Evolutionary conservation across 1,140 invertebrate genomes (phyloP), one percentile per base, ranked within the genome.

Genomic region (Drosophila athabasca): DNA sequence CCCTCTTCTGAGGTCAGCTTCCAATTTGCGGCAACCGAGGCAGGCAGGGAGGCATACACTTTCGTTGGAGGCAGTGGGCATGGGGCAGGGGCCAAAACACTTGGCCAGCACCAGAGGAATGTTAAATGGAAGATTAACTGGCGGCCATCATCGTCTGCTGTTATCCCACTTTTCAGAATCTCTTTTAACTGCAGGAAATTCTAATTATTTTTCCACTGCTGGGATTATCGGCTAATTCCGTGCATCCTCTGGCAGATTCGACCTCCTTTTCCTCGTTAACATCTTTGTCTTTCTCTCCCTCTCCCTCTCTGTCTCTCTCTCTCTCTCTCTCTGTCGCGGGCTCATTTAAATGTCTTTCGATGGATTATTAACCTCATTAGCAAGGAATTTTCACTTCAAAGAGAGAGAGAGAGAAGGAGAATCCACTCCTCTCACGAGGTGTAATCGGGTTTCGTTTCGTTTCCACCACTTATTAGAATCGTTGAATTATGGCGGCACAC

Each of bases 381-480:
- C 52, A 46, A 79, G 59, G 83, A 71, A 87, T 85, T 83, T 71
- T 39, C 62, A 51, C 35, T 45, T 52, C 44, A 83, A 62, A 51
- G 43, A 43, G 31, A 19, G 26, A 57, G 70, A 22, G 66, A 51
- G 8, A 8, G 2, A 9, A 31, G 4, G 4, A 5, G 24, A 26
- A 8, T 31, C 31, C 29, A 13, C 35, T 35, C 31, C 31, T 11
- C 31, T 39, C 49, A 19, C 45, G 15, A 65, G 57, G 66, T 57
- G 41, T 68, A 70, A 43, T 76, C 61, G 70, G 58, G 35, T 68
- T 84, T 72, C 48, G 60, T 57, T 67, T 69, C 17, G 17, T 19
- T 67, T 69, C 58, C 58, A 26, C 51, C 35, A 79, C 78, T 87
- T 85, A 87, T 85, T 87, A 87, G 75, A 87, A 65, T 75, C 80